Conservation (phyloP, 2,888 invertebrate genomes). For the Zelleria hepariella region DNA sequence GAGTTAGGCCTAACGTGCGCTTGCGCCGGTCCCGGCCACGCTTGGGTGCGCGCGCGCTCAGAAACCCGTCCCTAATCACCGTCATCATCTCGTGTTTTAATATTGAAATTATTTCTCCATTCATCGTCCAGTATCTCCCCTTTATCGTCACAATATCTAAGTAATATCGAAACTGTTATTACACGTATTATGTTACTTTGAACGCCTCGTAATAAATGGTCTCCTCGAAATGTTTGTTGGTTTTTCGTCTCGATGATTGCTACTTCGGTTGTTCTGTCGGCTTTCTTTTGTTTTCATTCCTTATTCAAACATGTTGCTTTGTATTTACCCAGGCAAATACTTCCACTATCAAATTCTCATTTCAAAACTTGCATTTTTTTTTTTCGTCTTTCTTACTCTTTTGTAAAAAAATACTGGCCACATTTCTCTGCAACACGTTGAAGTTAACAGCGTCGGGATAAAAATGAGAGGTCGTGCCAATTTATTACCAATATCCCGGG, state of each 20-base stretch:
- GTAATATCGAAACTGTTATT: conserved; percentile 57
- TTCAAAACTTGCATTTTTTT: conserved; percentile 8
- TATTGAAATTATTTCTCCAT: conserved; percentile 57
- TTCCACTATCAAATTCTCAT: conserved; percentile 9
- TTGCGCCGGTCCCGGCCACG: conserved; percentile 41
- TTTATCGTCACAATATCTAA: conserved; percentile 59
- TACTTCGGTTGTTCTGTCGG: conserved; percentile 34
- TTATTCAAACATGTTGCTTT: neutral
- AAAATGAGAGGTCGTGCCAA: conserved; percentile 43
- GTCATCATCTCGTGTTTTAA: conserved; percentile 51
- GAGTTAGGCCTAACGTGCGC: conserved; percentile 60
- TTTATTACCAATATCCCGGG: conserved; percentile 55
- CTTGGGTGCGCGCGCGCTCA: conserved; percentile 37
- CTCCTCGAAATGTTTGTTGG: conserved; percentile 46
- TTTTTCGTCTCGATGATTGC: conserved; percentile 45
- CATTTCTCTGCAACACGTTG: conserved; percentile 18
- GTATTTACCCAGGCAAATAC: neutral
- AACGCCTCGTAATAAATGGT: conserved; percentile 52
- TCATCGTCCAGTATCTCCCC: conserved; percentile 47
- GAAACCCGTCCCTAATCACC: conserved; percentile 44
- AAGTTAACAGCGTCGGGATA: conserved; percentile 39
- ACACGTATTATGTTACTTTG: conserved; percentile 60
- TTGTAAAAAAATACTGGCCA: conserved; percentile 1
- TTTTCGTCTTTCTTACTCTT: neutral
- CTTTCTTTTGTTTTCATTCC: neutral